Evolutionary conservation across 2,113 vertebrate genomes (phyloP), one percentile per base, ranked within the genome.

Genomic region (Cyanocitta stelleri): DNA sequence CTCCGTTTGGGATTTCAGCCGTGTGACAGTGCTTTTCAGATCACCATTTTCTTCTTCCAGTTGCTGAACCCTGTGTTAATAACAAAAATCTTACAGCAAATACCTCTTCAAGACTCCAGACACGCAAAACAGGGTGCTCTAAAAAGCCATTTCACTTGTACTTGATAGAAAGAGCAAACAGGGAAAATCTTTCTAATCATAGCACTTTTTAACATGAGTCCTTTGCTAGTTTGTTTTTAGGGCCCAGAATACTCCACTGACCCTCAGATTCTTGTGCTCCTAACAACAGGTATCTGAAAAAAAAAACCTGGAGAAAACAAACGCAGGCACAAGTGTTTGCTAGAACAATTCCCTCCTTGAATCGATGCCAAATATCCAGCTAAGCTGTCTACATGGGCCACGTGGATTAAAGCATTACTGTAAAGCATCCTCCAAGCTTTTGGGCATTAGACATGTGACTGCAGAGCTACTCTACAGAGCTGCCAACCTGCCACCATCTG

Each of bases 31-130:
- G 4, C 96, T 95, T 77, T 97, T 94, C 94, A 99, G 97, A 44
- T 99, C 98, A 1, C 93, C 90, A 33, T 99, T 99, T 96, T 99
- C 99, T n/a, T 99, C 99, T 92, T 99, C 99, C 94, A 99, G 96
- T 44, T 98, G 98, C 75, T 98, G 99, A 22, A 99, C 97, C 96
- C 99, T 99, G 91, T 66, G 64, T 94, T 51, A 96, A 35, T 27
- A 86, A 87, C n/a, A 95, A 66, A 85, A 84, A 39, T 37, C 22
- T 85, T 88, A 64, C 6, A 83, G 49, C 27, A 93, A 95, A 75
- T 44, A 44, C 37, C 32, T 88, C 32, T 55, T 76, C 67, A 78
- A 46, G 61, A 76, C 80, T 2, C 8, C 64, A 86, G 44, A 44
- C 16, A n/a, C 20, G 24, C 43, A 92, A 66, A 94, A 37, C 0